Evolutionary conservation across 2,797 vertebrate species (phyloP), one percentile per base, ranked within the genome.

Genomic region (Callimico goeldii): DNA sequence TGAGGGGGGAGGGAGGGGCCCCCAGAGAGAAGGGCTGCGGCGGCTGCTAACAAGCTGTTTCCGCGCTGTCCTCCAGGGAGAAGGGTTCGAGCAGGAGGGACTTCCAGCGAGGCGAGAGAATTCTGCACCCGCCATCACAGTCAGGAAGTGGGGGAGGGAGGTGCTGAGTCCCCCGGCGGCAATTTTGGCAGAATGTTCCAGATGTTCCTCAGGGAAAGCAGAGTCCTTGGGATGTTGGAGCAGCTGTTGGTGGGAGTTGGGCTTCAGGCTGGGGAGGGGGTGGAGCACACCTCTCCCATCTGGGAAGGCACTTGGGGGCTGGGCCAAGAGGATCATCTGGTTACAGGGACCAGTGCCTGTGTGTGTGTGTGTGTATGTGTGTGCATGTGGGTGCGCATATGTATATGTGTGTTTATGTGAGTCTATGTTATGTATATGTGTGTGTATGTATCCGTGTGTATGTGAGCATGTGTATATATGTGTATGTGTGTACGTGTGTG

Each of bases 121-220:
- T n/a, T 79, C 79, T 41, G 46, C 43, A 24, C 14, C 2, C 7
- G 20, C n/a, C 48, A 26, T 79, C 36, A 72, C 85, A 83, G 61
- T 58, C 82, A 13, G 83, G 89, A 77, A 24, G 72, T 4, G 4
- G 36, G 50, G 80, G 81, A 61, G 55, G 90, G 58, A 83, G 77
- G 41, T 55, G 48, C 67, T 55, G 70, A 80, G 72, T 83, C 48
- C 55, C 73, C 55, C 22, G 70, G 70, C 0, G 1, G 85, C 64
- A n/a, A 43, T 80, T 81, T 46, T 48, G 81, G 90, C 55, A 85
- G 72, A 94, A 84, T 41, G 55, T 95, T 92, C 73, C 88, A 95
- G 94, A 87, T 77, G 64, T 76, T 87, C 48, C 39, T 3, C 9
- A 1, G 50, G 28, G 80, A 36, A 33, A 64, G 67, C 10, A 13